Evolutionary conservation across 2,888 invertebrate species (phyloP).

Genomic region (Leptura quadrifasciata): DNA sequence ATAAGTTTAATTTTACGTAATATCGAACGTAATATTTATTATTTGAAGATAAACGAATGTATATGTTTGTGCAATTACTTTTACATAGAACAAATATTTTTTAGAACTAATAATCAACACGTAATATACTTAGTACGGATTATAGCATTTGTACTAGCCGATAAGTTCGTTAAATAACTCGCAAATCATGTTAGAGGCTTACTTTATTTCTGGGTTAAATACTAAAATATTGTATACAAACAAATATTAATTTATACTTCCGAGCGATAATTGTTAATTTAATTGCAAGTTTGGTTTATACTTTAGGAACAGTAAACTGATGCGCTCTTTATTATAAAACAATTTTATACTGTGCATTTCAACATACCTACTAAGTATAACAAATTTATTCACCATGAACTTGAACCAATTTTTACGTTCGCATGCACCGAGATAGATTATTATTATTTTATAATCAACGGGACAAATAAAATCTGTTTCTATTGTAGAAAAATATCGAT

Average conservation of each 20-base stretch:
- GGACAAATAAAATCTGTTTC: not conserved
- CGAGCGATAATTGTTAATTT: not conserved
- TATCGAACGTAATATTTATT: not conserved
- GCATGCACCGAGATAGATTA: not conserved
- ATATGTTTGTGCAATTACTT: constrained; percentile 11
- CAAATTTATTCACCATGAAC: constrained; percentile 15
- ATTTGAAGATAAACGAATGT: not conserved
- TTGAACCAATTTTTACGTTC: constrained; percentile 4
- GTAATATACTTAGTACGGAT: not conserved
- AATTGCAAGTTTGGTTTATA: not conserved
- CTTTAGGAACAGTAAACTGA: not conserved
- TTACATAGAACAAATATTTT: constrained; percentile 6
- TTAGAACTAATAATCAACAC: not conserved
- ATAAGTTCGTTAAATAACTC: not conserved
- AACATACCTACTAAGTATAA: not conserved
- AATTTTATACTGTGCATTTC: not conserved
- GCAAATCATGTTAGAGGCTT: not conserved
- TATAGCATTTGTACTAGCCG: not conserved
- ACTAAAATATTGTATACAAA: not conserved
- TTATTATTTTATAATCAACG: not conserved
- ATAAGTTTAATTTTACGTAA: constrained; percentile 19
- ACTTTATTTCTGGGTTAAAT: not conserved
- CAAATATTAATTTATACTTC: not conserved
- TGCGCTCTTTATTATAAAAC: not conserved
- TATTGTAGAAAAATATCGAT: not conserved